phyloP scores from a whole-genome alignment of 2,113 vertebrate species.

The Tragelaphus imberbis region DNA sequence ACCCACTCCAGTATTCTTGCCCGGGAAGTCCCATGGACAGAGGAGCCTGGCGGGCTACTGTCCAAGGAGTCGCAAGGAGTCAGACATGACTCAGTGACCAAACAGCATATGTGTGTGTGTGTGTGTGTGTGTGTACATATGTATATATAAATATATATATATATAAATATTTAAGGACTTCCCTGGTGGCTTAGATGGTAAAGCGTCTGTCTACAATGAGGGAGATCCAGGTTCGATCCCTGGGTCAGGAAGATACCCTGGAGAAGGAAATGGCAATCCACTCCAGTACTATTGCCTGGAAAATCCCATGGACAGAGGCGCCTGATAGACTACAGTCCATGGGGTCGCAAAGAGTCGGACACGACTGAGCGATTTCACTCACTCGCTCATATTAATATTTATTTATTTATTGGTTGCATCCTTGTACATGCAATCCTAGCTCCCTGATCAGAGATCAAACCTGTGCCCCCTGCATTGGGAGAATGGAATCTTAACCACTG shows the following conservation, averaged over 20 bases:
- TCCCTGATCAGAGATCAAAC: neutral
- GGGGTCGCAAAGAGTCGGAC: no score
- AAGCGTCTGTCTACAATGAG: no score
- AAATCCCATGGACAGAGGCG: no score
- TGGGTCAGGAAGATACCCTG: no score
- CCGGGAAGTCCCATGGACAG: neutral
- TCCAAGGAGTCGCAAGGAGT: neutral
- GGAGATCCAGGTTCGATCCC: no score
- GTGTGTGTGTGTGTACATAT: neutral
- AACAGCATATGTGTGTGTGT: accelerated
- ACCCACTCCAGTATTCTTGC: neutral
- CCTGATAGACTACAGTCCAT: no score
- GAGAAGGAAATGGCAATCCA: no score
- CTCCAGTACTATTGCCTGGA: no score
- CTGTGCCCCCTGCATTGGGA: accelerated
- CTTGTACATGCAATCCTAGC: neutral
- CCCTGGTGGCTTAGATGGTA: no score
- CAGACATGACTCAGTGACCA: neutral
- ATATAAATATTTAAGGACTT: no score
- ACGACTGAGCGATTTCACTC: no score
- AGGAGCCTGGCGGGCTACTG: neutral
- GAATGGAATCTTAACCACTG: neutral
- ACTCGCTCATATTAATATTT: neutral
- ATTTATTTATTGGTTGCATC: neutral
- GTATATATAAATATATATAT: no score